phyloP scores from a whole-genome alignment of 2,797 vertebrate genomes.

The Poecilia velifera region DNA sequence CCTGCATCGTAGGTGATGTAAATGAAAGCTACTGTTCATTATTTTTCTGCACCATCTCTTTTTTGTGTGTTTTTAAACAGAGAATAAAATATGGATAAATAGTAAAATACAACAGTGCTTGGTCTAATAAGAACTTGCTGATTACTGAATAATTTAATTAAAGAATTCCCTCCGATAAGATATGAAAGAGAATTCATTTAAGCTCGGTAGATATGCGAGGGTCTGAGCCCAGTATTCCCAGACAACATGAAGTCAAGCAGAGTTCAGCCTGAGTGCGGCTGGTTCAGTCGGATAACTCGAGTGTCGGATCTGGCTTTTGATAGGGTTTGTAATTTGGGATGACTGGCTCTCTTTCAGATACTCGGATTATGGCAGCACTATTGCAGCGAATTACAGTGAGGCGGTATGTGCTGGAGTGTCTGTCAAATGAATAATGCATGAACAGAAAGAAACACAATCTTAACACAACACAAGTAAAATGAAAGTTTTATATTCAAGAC shows the following conservation, averaged over 20 bases:
- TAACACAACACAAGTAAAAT: neutral
- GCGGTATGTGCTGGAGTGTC: conserved; percentile 5
- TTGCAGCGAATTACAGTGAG: conserved; percentile 47
- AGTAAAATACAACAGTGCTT: conserved; percentile 2
- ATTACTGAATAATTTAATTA: conserved; percentile 34
- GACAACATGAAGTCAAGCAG: conserved; percentile 36
- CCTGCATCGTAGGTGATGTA: neutral
- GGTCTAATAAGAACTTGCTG: conserved; percentile 3
- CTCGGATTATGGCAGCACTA: conserved; percentile 60
- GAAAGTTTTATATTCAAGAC: neutral
- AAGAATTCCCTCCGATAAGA: conserved; percentile 34
- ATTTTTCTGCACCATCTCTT: neutral
- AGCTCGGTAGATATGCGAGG: conserved; percentile 29
- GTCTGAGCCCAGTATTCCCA: conserved; percentile 22
- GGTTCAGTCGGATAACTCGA: conserved; percentile 53
- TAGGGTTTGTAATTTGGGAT: conserved; percentile 71
- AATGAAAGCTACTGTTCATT: neutral
- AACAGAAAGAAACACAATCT: neutral
- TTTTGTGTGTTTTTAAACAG: neutral
- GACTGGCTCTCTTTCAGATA: conserved; percentile 67
- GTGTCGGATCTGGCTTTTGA: conserved; percentile 50
- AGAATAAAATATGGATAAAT: conserved; percentile 5
- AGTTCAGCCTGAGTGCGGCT: conserved; percentile 55
- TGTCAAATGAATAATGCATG: conserved; percentile 12
- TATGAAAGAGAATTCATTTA: conserved; percentile 56